Evolutionary conservation across 2,113 vertebrate species (phyloP).

Genomic region (Pseudonaja textilis): DNA sequence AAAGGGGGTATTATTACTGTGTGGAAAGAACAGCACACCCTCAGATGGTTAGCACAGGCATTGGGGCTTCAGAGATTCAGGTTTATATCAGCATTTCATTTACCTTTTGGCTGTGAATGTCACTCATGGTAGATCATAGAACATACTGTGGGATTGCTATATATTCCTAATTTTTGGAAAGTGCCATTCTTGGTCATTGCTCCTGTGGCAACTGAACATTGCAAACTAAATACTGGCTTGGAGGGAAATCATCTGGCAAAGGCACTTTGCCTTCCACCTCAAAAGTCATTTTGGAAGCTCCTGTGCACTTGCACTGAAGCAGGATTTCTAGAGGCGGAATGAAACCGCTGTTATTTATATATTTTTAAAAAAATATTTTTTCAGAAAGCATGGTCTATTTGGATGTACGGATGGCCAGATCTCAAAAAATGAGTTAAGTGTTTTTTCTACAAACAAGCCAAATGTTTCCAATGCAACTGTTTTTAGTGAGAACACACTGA

Average conservation of each 20-base stretch:
- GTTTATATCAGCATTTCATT: fast-evolving
- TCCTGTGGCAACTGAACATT: not conserved
- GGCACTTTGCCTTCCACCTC: slow-evolving; percentile 26
- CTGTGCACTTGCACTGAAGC: slow-evolving; percentile 40
- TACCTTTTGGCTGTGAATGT: fast-evolving
- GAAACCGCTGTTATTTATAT: slow-evolving; percentile 41
- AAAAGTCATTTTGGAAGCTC: slow-evolving; percentile 37
- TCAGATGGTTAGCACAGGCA: fast-evolving
- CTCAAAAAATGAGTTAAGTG: slow-evolving; percentile 67
- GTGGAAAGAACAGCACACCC: not conserved
- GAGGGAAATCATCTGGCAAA: slow-evolving; percentile 39
- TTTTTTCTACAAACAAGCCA: slow-evolving; percentile 64
- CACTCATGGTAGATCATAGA: fast-evolving
- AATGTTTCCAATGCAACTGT: slow-evolving; percentile 52
- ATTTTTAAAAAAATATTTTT: slow-evolving; percentile 56
- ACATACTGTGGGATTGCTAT: fast-evolving
- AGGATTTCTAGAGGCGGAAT: slow-evolving; percentile 43
- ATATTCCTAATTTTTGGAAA: slow-evolving; percentile 39
- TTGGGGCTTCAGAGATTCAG: fast-evolving
- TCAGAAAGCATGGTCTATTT: slow-evolving; percentile 58
- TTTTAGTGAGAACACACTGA: slow-evolving; percentile 64
- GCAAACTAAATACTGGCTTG: slow-evolving; percentile 36
- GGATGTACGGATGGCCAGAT: slow-evolving; percentile 51
- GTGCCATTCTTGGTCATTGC: slow-evolving; percentile 21
- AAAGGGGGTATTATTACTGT: fast-evolving